Base-by-base conservation (phyloP, 1,140 invertebrate species). In the Goniozus legneri region DNA sequence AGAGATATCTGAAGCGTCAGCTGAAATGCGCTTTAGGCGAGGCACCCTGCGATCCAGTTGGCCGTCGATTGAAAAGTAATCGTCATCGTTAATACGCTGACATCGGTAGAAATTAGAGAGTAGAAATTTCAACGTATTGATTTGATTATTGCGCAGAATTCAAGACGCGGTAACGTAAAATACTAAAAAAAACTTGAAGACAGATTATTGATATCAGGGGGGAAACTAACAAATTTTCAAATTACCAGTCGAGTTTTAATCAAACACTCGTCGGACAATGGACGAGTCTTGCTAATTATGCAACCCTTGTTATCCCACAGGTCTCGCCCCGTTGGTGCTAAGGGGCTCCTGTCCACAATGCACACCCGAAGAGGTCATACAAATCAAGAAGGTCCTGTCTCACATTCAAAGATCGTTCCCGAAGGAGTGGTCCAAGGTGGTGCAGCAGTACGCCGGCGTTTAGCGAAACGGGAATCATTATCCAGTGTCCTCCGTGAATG, bases 1-100 rank as follows among this genome's bases (percentile, higher is more conserved):
- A 81, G 49, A 71, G 85, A n/a, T 87, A 86, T 60, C 75, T 88
- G 42, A 78, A 74, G 58, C 76, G 84, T 54, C 84, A 86, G 60
- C 71, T 87, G 21, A 85, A 86, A 58, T 88, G 85, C 58, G 83
- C 84, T 15, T 65, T 86, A 1, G 84, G 84, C 4, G 84, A 86
- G 65, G 84, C 78, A 3, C 77, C 82, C 0, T 88, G 85, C 52
- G 85, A 88, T 58, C 80, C 83, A 6, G 80, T 86, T 6, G 85
- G 85, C 38, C 78, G 83, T 47, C 73, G 83, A 48, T 69, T 88
- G 3, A 88, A 86, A 79, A 85, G 85, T 87, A 78, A 42, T 43
- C 50, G 19, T n/a, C 38, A 49, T 44, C 16, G 31, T 37, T 6
- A 6, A 4, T 27, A 27, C 4, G 24, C 24, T 10, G 24, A 27